Base-by-base conservation (phyloP, 2,888 invertebrate species). In the Lasioglossum pauxillum region DNA sequence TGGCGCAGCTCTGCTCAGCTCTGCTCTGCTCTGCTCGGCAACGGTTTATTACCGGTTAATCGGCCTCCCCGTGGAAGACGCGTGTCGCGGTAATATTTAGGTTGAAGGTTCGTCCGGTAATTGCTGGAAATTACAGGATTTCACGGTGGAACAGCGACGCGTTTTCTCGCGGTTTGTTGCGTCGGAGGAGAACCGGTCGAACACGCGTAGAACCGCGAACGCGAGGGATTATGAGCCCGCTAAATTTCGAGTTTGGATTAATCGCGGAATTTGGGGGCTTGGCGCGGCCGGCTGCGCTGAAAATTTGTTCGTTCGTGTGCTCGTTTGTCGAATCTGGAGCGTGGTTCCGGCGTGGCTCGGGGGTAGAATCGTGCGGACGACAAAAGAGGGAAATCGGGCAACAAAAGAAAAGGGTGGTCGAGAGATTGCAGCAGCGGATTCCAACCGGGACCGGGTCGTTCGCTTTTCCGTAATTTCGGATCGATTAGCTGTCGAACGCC, bases 231-330 rank as follows among this genome's bases (percentile, higher is more conserved):
- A 83, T 69, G 80, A 67, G 49, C 80, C 3, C 82, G 60, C 5
- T 88, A 83, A 86, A 88, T 81, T 84, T 78, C 79, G 81, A 83
- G 75, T 86, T 69, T 57, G 71, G 80, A 88, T 88, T 86, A 88
- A 88, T 83, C 80, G 80, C 8, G 27, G 64, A 23, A 71, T 19
- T 71, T 38, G 8, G 31, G 31, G 60, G 27, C 27, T n/a, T 31
- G 67, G 31, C 27, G n/a, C 16, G 27, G 14, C 46, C 14, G 73
- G 35, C 38, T 35, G 14, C 41, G 49, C 41, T 41, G 72, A 60
- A 23, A 69, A 81, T 83, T 81, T 73, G 53, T 74, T 77, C 57
- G 57, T 57, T 41, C 69, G 67, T 35, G 35, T 35, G n/a, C 12
- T 38, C 69, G 69, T 69, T 19, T 27, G 60, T 23, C 76, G 64